Conservation (phyloP, 2,888 invertebrate species). For the Biston stratarius region DNA sequence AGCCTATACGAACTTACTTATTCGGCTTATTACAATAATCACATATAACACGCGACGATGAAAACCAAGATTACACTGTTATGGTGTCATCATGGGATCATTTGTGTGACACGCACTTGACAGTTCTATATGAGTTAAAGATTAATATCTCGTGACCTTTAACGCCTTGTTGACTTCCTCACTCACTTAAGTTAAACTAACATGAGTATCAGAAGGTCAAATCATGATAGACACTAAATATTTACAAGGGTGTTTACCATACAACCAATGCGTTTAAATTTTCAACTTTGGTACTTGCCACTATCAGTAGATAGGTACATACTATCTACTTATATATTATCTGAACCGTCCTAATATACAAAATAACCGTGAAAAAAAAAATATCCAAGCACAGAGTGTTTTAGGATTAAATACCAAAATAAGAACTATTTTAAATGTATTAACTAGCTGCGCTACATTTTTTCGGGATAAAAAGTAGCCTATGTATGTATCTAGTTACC, state of each 20-base stretch:
- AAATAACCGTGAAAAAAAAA: too few species aligned
- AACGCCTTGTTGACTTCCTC: neutral
- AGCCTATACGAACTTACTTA: too few species aligned
- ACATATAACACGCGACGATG: neutral
- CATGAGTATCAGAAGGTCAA: conserved; percentile 6
- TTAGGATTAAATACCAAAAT: too few species aligned
- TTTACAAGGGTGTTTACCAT: conserved; percentile 9
- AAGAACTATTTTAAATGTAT: too few species aligned
- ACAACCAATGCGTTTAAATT: neutral
- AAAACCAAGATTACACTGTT: neutral
- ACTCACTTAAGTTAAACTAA: neutral
- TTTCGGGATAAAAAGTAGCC: too few species aligned
- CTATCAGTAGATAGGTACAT: neutral
- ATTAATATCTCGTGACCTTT: neutral
- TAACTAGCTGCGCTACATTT: too few species aligned
- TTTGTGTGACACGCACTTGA: neutral
- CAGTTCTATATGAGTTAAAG: neutral
- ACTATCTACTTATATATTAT: too few species aligned
- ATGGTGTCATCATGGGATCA: neutral
- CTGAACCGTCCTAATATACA: too few species aligned
- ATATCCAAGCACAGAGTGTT: too few species aligned
- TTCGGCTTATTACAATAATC: too few species aligned
- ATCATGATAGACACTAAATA: neutral
- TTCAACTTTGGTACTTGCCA: neutral
- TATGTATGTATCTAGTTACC: too few species aligned